phyloP scores from a whole-genome alignment of 2,113 vertebrate genomes.

The Numenius arquata region DNA sequence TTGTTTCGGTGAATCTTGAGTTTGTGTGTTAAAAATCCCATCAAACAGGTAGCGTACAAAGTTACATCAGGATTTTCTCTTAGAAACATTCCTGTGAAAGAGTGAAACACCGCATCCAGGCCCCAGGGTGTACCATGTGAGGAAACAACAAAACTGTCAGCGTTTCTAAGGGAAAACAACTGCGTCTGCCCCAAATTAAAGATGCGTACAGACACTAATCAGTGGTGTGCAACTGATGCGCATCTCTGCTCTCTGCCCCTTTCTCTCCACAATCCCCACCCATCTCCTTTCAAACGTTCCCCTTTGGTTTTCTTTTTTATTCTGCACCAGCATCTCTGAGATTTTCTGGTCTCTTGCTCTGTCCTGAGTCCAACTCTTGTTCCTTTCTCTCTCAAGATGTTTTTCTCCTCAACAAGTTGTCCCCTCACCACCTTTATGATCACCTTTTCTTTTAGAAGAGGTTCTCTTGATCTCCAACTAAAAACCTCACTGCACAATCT shows the following conservation, averaged over 20 bases:
- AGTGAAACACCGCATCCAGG: not conserved
- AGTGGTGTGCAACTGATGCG: not conserved
- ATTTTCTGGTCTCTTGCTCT: not conserved
- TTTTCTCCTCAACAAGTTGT: not conserved
- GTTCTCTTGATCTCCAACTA: not conserved
- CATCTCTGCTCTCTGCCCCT: not conserved
- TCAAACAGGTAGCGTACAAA: not conserved
- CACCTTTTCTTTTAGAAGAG: not conserved
- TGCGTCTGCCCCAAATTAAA: not conserved
- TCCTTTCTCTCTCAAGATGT: not conserved
- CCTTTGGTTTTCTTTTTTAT: not conserved
- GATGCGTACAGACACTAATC: accelerated
- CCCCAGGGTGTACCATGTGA: not conserved
- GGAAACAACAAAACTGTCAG: not conserved
- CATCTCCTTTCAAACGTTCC: not conserved
- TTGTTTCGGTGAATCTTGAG: not conserved
- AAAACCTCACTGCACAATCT: not conserved
- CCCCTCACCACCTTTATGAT: not conserved
- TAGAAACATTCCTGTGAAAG: not conserved
- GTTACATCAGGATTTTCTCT: not conserved
- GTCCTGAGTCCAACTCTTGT: not conserved
- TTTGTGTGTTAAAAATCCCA: not conserved
- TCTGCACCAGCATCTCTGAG: not conserved
- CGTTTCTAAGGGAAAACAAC: not conserved
- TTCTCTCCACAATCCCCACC: not conserved